Evolutionary conservation across 2,113 vertebrate species (phyloP).

Genomic region (Psittacus erithacus): DNA sequence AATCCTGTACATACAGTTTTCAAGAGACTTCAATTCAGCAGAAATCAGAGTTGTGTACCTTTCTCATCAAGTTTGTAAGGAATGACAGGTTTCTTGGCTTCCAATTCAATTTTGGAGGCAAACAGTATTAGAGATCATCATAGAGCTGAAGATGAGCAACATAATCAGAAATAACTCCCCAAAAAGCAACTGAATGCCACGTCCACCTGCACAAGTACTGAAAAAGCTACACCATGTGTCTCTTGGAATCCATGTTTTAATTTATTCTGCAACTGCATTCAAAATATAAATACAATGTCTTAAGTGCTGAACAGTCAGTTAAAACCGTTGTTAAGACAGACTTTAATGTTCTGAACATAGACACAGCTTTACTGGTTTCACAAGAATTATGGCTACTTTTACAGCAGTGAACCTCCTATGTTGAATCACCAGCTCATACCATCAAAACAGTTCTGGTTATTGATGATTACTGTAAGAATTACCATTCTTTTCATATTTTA

Average conservation of each 20-base stretch:
- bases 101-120: neutral
- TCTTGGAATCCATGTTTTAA: neutral
- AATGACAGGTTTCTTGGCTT: neutral
- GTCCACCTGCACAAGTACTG: neutral
- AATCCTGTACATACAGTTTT: neutral
- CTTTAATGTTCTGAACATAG: neutral
- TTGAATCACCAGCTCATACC: neutral
- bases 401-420: neutral
- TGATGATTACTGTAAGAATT: neutral
- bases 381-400: neutral
- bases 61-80: neutral
- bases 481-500: neutral
- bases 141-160: neutral
- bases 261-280: slow-evolving; percentile 21
- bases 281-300: slow-evolving; percentile 16
- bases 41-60: neutral
- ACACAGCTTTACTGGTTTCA: neutral
- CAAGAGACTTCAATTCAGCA: neutral
- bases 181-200: neutral
- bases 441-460: neutral
- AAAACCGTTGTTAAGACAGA: neutral
- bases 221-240: neutral
- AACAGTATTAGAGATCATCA: neutral
- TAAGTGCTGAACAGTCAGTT: neutral
- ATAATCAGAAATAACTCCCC: neutral